Evolutionary conservation across 53 echinoderm and acorn worm genomes (phyloP), one percentile per base, ranked within the genome.

Genomic region (Temnopleurus reevesii): DNA sequence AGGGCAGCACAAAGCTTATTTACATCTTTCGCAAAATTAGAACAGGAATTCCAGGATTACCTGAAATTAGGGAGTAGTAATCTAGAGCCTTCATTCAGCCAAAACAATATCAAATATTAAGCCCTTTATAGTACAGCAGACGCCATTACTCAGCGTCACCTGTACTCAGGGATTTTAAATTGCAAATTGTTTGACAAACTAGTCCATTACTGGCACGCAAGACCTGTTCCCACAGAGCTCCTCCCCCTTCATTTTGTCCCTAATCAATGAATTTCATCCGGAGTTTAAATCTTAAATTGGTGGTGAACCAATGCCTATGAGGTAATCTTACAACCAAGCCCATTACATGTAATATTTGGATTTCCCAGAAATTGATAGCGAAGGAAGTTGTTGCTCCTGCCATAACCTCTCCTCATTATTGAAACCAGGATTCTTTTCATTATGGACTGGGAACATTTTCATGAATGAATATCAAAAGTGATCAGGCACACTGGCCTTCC

Each of bases 1-100:
- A n/a, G n/a, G n/a, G 41, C 19, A 71, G n/a, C 43, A 36, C 36
- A 71, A 19, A 21, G 71, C 41, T 41, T 41, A n/a, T 61, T 18
- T 31, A 4, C 17, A 17, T 63, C 33, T 33, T 63, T 63, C 23
- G 8, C n/a, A n/a, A 71, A 71, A 71, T 71, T 71, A 71, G 71
- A 27, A 71, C 71, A 71, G 71, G 71, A 71, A 71, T 71, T 71
- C 71, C 71, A 43, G 41, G 38, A 71, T 71, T 71, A 71, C 21
- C 41, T 35, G 41, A 71, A n/a, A 71, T 71, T 71, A 71, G 41
- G 36, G 2, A 21, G 41, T 41, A 71, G 36, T 71, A 71, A 71
- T 71, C 21, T 71, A 71, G 30, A 15, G 17, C 38, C 34, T 38
- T 17, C n/a, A n/a, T n/a, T n/a, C 6, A 71, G n/a, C 7, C 36